Base-by-base conservation (phyloP, 1,140 invertebrate species). In the Lamellibrachia luymesi region DNA sequence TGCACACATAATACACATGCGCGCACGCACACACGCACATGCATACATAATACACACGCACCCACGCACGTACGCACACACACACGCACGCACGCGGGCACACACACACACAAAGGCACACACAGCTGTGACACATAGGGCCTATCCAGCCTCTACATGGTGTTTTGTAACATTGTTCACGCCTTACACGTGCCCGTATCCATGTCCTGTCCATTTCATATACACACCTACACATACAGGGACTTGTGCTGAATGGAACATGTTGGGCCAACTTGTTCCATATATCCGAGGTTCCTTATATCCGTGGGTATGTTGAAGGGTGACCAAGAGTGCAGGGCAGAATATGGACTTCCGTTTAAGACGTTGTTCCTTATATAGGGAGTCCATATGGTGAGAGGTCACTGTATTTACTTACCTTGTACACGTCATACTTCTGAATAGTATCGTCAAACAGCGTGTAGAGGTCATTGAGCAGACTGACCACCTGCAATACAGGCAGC, bases 401-500 rank as follows among this genome's bases (percentile, higher is more conserved):
- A 38, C 38, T 38, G 38, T 38, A 93, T 92, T 50, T 80, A 94
- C 95, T 96, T 96, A 96, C 95, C 97, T 98, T 99, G 95, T 98
- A 99, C 2, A 99, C 98, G 95, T 98, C 98, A 95, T 98, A 98
- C 49, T 97, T 97, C 95, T 98, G 98, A 94, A 99, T 98, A 38
- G 98, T 98, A n/a, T 98, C 98, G 96, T 99, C 98, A 96, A 99
- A 99, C 94, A 98, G 98, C 1, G 98, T 98, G 96, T 99, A 99
- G 8, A 99, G 97, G 96, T 98, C 98, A 95, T 99, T 96, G 49
- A 96, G 94, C 1, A 96, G 94, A 91, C 94, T 94, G 2, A 96
- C 95, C 13, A 96, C 96, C 94, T 97, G 95, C 94, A 97, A 94
- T 6, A 97, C 96, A 1, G 95, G 95, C 92, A 1, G 17, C 64